phyloP scores from a whole-genome alignment of 1,140 invertebrate genomes.

The Manduca sexta region DNA sequence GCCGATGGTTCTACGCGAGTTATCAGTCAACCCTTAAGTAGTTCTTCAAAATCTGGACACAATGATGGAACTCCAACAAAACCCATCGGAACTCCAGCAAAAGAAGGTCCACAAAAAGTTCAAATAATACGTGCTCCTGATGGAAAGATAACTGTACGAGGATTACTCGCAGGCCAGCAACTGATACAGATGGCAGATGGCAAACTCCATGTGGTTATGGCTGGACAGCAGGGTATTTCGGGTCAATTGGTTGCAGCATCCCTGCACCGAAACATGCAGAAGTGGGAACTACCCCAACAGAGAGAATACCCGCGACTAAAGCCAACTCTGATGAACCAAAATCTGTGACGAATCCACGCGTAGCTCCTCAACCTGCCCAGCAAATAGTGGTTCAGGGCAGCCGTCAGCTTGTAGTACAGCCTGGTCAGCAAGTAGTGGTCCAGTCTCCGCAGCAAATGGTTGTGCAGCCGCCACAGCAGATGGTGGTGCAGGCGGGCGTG shows the following conservation, averaged over 20 bases:
- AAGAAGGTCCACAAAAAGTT: conserved; percentile 81
- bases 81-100: conserved; percentile 42
- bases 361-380: conserved; percentile 20
- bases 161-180: conserved; percentile 94
- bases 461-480: conserved; percentile 46
- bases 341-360: conserved; percentile 17
- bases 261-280: conserved; percentile 24
- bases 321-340: conserved; percentile 23
- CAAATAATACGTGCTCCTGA: conserved; percentile 93
- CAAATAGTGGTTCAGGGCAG: conserved; percentile 29
- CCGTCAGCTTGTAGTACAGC: conserved; percentile 43
- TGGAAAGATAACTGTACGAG: conserved; percentile 93
- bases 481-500: conserved; percentile 53
- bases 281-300: conserved; percentile 9
- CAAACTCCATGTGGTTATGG: conserved; percentile 87
- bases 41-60: conserved; percentile 34
- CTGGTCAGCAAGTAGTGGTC: conserved; percentile 32
- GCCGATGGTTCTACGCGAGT: conserved; percentile 85
- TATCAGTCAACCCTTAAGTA: conserved; percentile 73
- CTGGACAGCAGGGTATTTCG: conserved; percentile 52
- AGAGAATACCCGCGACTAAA: conserved; percentile 20
- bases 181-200: conserved; percentile 94
- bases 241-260: conserved; percentile 56
- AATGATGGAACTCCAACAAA: conserved; percentile 36
- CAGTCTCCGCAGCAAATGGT: conserved; percentile 46